These are phyloP conservation scores for Lithosia quadra DNA, from an alignment of 2,888 invertebrate genomes.

Conservation along the genomic window DNA sequence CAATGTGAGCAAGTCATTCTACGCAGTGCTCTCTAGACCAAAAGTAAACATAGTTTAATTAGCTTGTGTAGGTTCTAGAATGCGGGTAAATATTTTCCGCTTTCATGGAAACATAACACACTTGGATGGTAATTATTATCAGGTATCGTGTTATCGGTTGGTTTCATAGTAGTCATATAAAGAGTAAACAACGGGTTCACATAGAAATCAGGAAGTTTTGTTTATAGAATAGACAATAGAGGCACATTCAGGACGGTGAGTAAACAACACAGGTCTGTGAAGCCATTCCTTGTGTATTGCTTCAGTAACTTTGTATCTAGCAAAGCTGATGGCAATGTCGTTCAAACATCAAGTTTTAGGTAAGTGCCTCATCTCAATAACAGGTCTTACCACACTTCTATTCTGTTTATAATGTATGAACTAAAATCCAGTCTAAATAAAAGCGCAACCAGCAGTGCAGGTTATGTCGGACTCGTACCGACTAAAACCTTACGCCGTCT, in stretches of 20 bases:
- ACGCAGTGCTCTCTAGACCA: too few species aligned
- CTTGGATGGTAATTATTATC: not conserved
- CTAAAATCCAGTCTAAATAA: not conserved
- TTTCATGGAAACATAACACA: not conserved
- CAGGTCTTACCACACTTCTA: not conserved
- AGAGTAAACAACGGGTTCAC: constrained; percentile 29
- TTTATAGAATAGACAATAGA: constrained; percentile 44
- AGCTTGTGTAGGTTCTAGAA: too few species aligned
- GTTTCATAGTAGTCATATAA: constrained; percentile 1
- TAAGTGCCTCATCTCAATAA: constrained; percentile 30
- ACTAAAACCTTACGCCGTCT: too few species aligned
- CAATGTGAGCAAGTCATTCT: too few species aligned
- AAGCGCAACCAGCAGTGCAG: too few species aligned
- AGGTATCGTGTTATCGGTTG: not conserved
- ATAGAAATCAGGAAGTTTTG: constrained; percentile 45
- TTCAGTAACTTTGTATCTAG: constrained; percentile 34
- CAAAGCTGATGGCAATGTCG: constrained; percentile 32
- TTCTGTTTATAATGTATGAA: not conserved
- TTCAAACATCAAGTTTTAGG: constrained; percentile 45
- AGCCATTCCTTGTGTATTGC: constrained; percentile 34
- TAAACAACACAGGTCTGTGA: constrained; percentile 12
- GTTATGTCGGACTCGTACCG: too few species aligned
- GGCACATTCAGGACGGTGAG: constrained; percentile 12
- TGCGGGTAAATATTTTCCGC: too few species aligned
- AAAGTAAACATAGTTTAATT: too few species aligned